These are phyloP conservation scores for Globodera ellingtonae DNA, from an alignment of 1,140 invertebrate species.

Conservation along the genomic window DNA sequence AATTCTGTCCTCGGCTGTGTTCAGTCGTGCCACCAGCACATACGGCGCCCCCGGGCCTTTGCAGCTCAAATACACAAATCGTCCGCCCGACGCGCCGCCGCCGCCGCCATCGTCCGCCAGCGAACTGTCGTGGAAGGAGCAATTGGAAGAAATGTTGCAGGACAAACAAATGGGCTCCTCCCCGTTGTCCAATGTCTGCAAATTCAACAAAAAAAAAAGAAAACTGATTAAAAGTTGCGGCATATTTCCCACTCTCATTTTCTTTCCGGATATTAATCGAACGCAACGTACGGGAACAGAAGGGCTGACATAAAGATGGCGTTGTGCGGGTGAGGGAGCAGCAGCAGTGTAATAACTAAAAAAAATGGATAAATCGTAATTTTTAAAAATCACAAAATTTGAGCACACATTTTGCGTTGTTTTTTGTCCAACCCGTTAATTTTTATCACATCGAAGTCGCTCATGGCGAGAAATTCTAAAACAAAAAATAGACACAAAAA, in stretches of 20 bases:
- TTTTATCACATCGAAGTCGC: constrained; percentile 52
- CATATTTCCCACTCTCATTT: too few species aligned
- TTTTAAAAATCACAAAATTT: constrained; percentile 14
- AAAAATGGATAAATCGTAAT: constrained; percentile 12
- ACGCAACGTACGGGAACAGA: constrained; percentile 24
- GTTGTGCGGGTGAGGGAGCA: constrained; percentile 44
- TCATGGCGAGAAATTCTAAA: constrained; percentile 42
- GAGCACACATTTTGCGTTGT: constrained; percentile 38
- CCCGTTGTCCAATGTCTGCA: constrained; percentile 14
- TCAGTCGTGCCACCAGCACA: constrained; percentile 34
- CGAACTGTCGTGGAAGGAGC: constrained; percentile 51
- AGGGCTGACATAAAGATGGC: constrained; percentile 46
- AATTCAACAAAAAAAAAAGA: neutral
- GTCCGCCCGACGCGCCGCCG: neutral
- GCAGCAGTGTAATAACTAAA: constrained; percentile 54
- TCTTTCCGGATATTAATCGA: neutral
- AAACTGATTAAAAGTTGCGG: too few species aligned
- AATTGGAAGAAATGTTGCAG: constrained; percentile 52
- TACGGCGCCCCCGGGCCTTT: constrained; percentile 48
- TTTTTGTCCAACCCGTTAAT: constrained; percentile 47
- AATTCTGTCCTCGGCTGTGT: constrained; percentile 4
- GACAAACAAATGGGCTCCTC: constrained; percentile 42
- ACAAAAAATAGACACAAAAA: neutral
- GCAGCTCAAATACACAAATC: constrained; percentile 32
- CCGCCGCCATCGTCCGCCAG: constrained; percentile 16